Percentiles rank a stretch among this genome's conserved stretches.
Evolutionary conservation across 2,113 vertebrate species (phyloP).

Genomic region (Pollachius pollachius): DNA sequence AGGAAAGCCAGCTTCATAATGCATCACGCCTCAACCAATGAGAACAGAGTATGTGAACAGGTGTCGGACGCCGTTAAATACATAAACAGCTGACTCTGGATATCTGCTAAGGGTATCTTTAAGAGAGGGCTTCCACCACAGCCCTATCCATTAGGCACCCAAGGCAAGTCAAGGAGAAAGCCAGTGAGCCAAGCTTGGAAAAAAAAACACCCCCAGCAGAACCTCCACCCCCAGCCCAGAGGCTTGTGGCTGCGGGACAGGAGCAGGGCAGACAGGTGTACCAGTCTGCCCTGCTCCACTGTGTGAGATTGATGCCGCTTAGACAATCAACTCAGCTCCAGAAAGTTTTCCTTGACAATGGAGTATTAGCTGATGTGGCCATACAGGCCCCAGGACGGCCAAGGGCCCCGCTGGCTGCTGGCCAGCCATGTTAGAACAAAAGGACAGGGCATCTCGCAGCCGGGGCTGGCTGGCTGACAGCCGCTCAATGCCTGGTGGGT

Average conservation of each 20-base stretch:
- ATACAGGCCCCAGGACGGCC: conserved; percentile 59
- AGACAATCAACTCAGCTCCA: conserved; percentile 64
- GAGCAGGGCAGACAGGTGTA: conserved; percentile 24
- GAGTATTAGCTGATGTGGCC: conserved; percentile 63
- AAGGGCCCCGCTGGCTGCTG: conserved; percentile 61
- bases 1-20: conserved; percentile 33
- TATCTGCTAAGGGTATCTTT: background rate
- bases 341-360: conserved; percentile 72
- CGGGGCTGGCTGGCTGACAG: conserved; percentile 66
- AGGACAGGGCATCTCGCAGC: conserved; percentile 48
- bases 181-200: background rate
- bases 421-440: conserved; percentile 57
- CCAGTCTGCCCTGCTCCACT: conserved; percentile 35
- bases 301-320: conserved; percentile 56
- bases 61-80: conserved; percentile 39
- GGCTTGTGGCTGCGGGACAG: too few species aligned
- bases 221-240: conserved; percentile 8
- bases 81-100: conserved; percentile 32
- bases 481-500: conserved; percentile 58
- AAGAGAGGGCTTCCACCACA: background rate
- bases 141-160: background rate
- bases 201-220: background rate
- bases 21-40: conserved; percentile 1
- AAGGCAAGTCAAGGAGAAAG: conserved; percentile 7
- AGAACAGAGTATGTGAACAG: background rate